These are phyloP conservation scores for Gryon sp. DNA, from an alignment of 1,140 invertebrate genomes.

Conservation along the genomic window DNA sequence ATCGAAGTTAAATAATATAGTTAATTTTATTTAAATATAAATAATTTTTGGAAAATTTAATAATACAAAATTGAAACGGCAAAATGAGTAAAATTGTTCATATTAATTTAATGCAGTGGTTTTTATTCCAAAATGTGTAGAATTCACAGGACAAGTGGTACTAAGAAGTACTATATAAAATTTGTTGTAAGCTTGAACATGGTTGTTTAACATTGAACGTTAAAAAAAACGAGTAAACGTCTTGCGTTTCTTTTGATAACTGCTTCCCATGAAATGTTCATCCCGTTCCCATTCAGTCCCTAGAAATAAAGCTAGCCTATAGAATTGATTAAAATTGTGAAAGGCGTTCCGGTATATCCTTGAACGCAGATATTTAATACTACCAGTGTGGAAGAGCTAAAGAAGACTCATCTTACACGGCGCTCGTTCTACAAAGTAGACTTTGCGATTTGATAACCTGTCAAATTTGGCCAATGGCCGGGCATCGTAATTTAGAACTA, in stretches of 20 bases:
- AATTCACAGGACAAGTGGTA: no score
- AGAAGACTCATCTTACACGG: conserved; percentile 42
- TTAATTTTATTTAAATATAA: no score
- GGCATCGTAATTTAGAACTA: conserved; percentile 39
- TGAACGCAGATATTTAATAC: conserved; percentile 53
- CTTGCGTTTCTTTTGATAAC: conserved; percentile 3
- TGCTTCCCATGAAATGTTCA: conserved; percentile 29
- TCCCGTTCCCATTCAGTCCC: conserved; percentile 16
- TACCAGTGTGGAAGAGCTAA: not conserved
- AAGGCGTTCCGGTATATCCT: conserved; percentile 45
- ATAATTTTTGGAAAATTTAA: no score
- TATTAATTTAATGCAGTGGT: no score
- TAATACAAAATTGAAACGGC: no score
- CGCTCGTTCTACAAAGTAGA: conserved; percentile 37
- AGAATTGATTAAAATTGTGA: conserved; percentile 54
- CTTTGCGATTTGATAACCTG: conserved; percentile 45
- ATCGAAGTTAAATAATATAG: no score
- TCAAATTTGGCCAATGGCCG: conserved; percentile 38
- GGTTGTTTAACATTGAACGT: no score
- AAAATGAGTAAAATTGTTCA: no score
- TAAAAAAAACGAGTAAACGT: not conserved
- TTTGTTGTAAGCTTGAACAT: no score
- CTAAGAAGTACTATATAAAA: no score
- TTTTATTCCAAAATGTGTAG: no score
- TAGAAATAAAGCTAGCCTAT: conserved; percentile 33